phyloP scores from a whole-genome alignment of 2,888 invertebrate genomes.

The Tachina lurida region DNA sequence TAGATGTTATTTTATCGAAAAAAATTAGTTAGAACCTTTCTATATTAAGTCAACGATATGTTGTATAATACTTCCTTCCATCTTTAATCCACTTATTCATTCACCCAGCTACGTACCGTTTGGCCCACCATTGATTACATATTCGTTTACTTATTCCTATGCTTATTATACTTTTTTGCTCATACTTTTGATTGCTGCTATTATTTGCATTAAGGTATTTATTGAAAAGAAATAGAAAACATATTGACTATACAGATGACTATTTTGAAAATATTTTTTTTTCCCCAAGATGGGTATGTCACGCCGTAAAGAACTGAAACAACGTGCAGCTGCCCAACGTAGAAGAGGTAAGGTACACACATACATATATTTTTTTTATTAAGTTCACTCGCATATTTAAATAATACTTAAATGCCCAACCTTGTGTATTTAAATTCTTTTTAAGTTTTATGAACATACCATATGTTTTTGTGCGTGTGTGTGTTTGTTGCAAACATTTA shows the following conservation, averaged over 20 bases:
- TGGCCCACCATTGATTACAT: conserved; percentile 17
- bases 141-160: conserved; percentile 45
- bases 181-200: conserved; percentile 31
- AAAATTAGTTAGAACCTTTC: too few species aligned
- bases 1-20: too few species aligned
- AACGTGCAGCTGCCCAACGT: conserved; percentile 28
- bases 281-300: conserved; percentile 49
- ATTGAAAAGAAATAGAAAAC: not conserved
- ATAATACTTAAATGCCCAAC: too few species aligned
- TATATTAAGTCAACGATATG: too few species aligned
- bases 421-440: too few species aligned
- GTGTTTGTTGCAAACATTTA: too few species aligned
- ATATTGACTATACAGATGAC: not conserved
- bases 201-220: conserved; percentile 58
- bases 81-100: conserved; percentile 33
- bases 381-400: not conserved
- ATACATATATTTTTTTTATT: not conserved
- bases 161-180: conserved; percentile 44
- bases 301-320: conserved; percentile 33
- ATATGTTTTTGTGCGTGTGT: too few species aligned
- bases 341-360: conserved; percentile 53
- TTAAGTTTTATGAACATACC: too few species aligned
- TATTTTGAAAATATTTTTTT: not conserved
- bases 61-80: conserved; percentile 1
- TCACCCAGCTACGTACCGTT: conserved; percentile 17